These are phyloP conservation scores for Diacarnus erythraeanus DNA, from an alignment of 37 sponge, comb jelly and placozoan genomes.

Conservation along the genomic window DNA sequence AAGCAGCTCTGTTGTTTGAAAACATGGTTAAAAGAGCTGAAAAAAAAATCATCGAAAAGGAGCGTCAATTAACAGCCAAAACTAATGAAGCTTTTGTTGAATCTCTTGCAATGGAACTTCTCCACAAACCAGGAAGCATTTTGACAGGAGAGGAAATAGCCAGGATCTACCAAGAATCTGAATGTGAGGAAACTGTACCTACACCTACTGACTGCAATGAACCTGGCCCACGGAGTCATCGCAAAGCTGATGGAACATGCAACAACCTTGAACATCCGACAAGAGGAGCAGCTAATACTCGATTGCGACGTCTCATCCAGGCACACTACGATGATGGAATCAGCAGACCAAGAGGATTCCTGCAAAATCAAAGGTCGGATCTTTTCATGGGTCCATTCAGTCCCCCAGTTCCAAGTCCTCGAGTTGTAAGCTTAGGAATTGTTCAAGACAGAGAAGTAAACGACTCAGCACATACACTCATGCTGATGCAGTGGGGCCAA, in stretches of 20 bases:
- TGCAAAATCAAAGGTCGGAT: slow-evolving; percentile 20
- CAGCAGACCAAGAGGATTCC: slow-evolving; percentile 56
- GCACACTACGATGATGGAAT: slow-evolving; percentile 84
- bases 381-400: slow-evolving; percentile 38
- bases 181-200: not conserved
- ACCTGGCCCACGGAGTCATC: slow-evolving; percentile 23
- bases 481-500: slow-evolving; percentile 98
- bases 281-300: slow-evolving; percentile 69
- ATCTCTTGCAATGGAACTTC: slow-evolving; percentile 20
- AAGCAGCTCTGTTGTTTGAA: slow-evolving; percentile 20
- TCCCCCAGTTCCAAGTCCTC: slow-evolving; percentile 78
- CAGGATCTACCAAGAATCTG: slow-evolving; percentile 10
- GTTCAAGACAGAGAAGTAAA: slow-evolving; percentile 25
- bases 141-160: slow-evolving; percentile 41
- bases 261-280: slow-evolving; percentile 80
- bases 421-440: slow-evolving; percentile 52
- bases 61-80: not conserved
- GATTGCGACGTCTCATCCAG: slow-evolving; percentile 62
- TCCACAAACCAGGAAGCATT: slow-evolving; percentile 42
- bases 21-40: slow-evolving; percentile 40
- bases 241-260: slow-evolving; percentile 88
- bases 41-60: slow-evolving; percentile 5
- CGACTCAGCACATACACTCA: slow-evolving; percentile 61
- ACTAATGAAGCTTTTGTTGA: slow-evolving; percentile 11
- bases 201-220: slow-evolving; percentile 2